phyloP scores from a whole-genome alignment of 1,140 invertebrate species.

The Orius insidiosus region DNA sequence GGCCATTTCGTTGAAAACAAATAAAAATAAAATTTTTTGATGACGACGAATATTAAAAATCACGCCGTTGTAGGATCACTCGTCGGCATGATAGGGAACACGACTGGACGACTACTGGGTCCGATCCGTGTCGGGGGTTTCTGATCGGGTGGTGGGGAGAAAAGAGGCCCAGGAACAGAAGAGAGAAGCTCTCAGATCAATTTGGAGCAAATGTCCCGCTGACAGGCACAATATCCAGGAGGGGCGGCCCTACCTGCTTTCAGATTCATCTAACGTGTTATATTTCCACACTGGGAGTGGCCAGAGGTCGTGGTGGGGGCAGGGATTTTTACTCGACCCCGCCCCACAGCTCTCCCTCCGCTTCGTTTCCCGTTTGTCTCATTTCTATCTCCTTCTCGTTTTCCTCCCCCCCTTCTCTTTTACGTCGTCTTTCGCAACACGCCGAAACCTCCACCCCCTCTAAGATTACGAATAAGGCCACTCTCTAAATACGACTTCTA shows the following conservation, averaged over 20 bases:
- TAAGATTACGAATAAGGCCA: too few relatives aligned
- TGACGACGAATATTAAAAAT: not conserved
- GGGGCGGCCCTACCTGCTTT: slow-evolving; percentile 7
- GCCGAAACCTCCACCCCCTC: too few relatives aligned
- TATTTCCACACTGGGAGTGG: slow-evolving; percentile 10
- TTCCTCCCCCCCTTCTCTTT: not conserved
- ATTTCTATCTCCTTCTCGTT: not conserved
- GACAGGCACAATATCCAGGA: slow-evolving; percentile 10
- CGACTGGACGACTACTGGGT: too few relatives aligned
- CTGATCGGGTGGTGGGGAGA: not conserved
- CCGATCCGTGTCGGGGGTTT: too few relatives aligned
- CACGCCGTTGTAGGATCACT: too few relatives aligned
- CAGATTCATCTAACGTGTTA: slow-evolving; percentile 11
- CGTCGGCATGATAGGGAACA: too few relatives aligned
- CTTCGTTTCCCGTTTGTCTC: not conserved
- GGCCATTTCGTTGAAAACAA: not conserved
- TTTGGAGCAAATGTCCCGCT: slow-evolving; percentile 11
- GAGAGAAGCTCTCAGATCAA: slow-evolving; percentile 5
- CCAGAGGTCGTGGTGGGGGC: not conserved
- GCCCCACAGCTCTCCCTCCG: slow-evolving; percentile 5
- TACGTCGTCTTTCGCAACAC: not conserved
- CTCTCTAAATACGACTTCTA: too few relatives aligned
- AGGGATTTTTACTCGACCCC: slow-evolving; percentile 4
- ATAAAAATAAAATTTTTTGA: not conserved
- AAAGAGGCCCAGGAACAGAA: slow-evolving; percentile 1